These are phyloP conservation scores for Pedicia rivosa DNA, from an alignment of 2,888 invertebrate species.

Conservation along the genomic window DNA sequence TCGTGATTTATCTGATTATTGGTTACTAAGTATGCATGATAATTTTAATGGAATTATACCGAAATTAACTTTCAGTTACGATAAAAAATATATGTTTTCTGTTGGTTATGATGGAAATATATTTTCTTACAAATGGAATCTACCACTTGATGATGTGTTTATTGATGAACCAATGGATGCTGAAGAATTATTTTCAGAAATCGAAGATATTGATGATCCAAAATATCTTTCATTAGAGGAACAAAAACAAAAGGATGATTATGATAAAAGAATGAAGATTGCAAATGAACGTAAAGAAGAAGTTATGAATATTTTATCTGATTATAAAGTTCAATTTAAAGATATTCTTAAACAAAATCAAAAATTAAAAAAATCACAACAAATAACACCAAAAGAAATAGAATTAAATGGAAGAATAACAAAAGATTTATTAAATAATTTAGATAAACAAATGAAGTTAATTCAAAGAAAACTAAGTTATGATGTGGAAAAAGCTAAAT, in stretches of 20 bases:
- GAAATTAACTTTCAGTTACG: constrained; percentile 42
- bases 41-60: constrained; percentile 49
- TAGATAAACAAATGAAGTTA: constrained; percentile 43
- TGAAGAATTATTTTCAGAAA: neutral
- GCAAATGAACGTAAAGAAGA: constrained; percentile 46
- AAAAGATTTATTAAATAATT: constrained; percentile 38
- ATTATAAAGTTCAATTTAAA: constrained; percentile 40
- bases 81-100: constrained; percentile 37
- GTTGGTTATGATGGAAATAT: constrained; percentile 64
- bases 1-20: constrained; percentile 44
- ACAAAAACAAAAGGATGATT: constrained; percentile 48
- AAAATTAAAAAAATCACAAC: constrained; percentile 40
- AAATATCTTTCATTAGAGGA: constrained; percentile 37
- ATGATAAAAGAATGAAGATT: constrained; percentile 41
- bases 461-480: constrained; percentile 49
- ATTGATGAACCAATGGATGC: neutral
- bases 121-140: constrained; percentile 46
- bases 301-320: constrained; percentile 36
- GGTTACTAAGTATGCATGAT: constrained; percentile 60
- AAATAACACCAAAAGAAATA: constrained; percentile 39
- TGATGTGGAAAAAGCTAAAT: constrained; percentile 49
- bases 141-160: constrained; percentile 12
- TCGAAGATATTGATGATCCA: constrained; percentile 20
- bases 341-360: constrained; percentile 38
- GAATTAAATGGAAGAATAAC: constrained; percentile 51